Evolutionary conservation across 30 jellyfish, hydroid and myxozoan genomes (phyloP).

Genomic region (Aurelia sp.): DNA sequence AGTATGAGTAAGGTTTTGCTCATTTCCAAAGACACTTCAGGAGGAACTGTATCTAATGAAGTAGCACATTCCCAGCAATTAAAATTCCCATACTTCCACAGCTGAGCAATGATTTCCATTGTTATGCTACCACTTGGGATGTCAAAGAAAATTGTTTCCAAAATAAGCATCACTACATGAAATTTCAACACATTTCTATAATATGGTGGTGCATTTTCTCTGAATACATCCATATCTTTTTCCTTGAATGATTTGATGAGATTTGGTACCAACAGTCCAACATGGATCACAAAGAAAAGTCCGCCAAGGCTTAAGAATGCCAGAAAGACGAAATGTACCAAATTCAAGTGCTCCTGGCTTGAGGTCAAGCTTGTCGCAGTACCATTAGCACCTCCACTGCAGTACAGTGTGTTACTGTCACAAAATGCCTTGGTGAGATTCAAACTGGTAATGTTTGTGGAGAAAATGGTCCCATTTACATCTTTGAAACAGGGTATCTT

Average conservation of each 20-base stretch:
- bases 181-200: slow-evolving; percentile 77
- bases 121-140: slow-evolving; percentile 89
- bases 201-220: slow-evolving; percentile 74
- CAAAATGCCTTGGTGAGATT: slow-evolving; percentile 44
- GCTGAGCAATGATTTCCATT: slow-evolving; percentile 90
- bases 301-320: slow-evolving; percentile 82
- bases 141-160: slow-evolving; percentile 88
- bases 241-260: slow-evolving; percentile 73
- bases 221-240: slow-evolving; percentile 77
- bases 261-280: slow-evolving; percentile 77
- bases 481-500: slow-evolving; percentile 59
- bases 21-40: slow-evolving; percentile 69
- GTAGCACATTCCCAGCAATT: slow-evolving; percentile 87
- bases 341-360: slow-evolving; percentile 65
- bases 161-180: slow-evolving; percentile 74
- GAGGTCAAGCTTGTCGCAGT: slow-evolving; percentile 44
- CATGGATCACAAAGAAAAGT: slow-evolving; percentile 76
- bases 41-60: slow-evolving; percentile 49
- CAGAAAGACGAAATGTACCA: slow-evolving; percentile 59
- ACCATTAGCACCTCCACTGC: slow-evolving; percentile 80
- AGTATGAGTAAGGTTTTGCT: slow-evolving; percentile 67
- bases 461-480: slow-evolving; percentile 50
- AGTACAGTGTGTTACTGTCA: slow-evolving; percentile 29
- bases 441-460: slow-evolving; percentile 26
- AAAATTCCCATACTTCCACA: slow-evolving; percentile 83